A percentile compares a stretch with the other conserved stretches of the same genome.
Conservation (phyloP, 1,140 invertebrate species). For the Caenorhabditis brenneri region DNA sequence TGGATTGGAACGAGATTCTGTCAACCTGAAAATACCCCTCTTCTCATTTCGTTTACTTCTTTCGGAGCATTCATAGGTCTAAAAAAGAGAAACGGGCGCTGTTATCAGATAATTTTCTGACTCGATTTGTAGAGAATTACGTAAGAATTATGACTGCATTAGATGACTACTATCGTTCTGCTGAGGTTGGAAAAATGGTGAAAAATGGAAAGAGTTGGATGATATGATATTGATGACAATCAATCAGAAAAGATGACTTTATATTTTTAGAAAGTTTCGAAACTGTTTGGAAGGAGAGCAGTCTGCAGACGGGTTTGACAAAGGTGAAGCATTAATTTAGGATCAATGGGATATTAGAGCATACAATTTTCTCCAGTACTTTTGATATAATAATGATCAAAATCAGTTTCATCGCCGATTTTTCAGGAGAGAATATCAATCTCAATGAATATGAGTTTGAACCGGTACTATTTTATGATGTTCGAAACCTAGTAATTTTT, state of each 20-base stretch:
- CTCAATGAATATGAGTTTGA: no score
- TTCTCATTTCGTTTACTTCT: not conserved
- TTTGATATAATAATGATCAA: no score
- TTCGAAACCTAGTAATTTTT: no score
- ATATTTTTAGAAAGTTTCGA: not conserved
- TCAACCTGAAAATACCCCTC: conserved; percentile 49
- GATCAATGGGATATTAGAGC: no score
- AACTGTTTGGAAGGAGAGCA: not conserved
- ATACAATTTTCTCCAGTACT: no score
- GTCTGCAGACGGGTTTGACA: no score
- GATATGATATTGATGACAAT: not conserved
- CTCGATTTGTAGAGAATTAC: conserved; percentile 16
- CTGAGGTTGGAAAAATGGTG: not conserved
- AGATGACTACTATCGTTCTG: not conserved
- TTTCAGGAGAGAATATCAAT: no score
- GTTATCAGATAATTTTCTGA: not conserved
- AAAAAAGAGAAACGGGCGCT: not conserved
- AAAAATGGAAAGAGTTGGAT: not conserved
- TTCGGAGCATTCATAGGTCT: not conserved
- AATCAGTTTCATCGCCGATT: no score
- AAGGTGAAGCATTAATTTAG: no score
- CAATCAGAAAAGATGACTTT: not conserved
- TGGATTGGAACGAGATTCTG: conserved; percentile 53
- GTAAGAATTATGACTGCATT: conserved; percentile 35
- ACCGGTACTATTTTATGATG: no score